Evolutionary conservation across 2,113 vertebrate genomes (phyloP).

Genomic region (Bubo bubo): DNA sequence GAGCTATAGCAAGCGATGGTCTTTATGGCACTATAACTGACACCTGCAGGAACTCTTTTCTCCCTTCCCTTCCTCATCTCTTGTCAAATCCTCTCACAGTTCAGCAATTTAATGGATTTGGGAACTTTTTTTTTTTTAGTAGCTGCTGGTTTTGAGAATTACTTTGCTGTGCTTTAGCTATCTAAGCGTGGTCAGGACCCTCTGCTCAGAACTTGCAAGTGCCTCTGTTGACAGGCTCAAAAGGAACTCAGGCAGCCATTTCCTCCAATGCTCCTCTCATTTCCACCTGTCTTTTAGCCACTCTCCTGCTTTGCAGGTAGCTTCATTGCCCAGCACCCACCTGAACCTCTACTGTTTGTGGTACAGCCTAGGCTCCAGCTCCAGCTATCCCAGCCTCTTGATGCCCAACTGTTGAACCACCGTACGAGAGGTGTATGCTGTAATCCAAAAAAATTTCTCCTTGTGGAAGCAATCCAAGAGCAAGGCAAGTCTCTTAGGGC

Average conservation of each 20-base stretch:
- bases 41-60: background rate
- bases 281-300: too few relatives aligned
- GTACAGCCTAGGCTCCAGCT: background rate
- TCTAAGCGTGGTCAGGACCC: background rate
- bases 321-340: background rate
- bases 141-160: background rate
- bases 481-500: accelerated
- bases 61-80: background rate
- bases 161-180: background rate
- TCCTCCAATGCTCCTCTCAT: accelerated
- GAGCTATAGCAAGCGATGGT: background rate
- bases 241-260: background rate
- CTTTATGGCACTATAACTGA: background rate
- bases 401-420: background rate
- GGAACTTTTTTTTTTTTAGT: background rate
- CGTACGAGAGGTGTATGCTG: accelerated
- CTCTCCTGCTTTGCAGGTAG: background rate
- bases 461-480: background rate
- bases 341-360: background rate
- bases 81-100: background rate
- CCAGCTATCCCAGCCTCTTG: background rate
- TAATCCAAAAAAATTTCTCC: background rate
- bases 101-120: background rate
- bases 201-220: background rate
- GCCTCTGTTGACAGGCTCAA: background rate